Evolutionary conservation across 2,113 vertebrate species (phyloP).

Genomic region (Ictalurus punctatus): DNA sequence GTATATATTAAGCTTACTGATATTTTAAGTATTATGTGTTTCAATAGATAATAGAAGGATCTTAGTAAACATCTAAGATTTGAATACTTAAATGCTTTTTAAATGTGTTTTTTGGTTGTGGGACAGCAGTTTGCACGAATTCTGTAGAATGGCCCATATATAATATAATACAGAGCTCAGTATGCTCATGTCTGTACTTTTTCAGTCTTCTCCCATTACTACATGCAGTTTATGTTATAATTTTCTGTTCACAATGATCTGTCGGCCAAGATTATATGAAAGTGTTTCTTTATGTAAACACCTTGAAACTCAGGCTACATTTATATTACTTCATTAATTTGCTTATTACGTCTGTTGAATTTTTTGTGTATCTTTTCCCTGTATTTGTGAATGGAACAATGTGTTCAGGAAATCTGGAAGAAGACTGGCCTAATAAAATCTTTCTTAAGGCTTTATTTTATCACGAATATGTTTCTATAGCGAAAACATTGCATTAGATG

Average conservation of each 20-base stretch:
- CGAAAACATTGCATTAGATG: constrained; percentile 31
- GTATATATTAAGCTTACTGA: no score
- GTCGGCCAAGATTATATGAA: background rate
- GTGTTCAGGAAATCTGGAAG: background rate
- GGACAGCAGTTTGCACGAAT: no score
- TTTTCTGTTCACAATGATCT: background rate
- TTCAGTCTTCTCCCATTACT: background rate
- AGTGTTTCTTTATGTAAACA: background rate
- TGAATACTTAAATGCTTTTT: no score
- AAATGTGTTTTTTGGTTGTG: no score
- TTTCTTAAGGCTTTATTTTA: constrained; percentile 3
- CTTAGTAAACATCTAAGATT: no score
- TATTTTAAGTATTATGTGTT: no score
- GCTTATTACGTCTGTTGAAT: background rate
- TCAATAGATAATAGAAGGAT: no score
- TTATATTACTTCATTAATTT: background rate
- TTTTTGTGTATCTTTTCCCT: background rate
- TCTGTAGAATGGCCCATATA: background rate
- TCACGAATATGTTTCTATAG: constrained; percentile 1
- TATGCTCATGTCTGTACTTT: background rate
- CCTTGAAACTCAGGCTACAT: background rate
- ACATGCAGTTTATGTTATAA: background rate
- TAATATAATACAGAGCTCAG: background rate
- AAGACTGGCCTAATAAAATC: background rate
- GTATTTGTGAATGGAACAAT: background rate